phyloP scores from a whole-genome alignment of 37 sponge, comb jelly and placozoan genomes.

The Ephydatia muelleri region DNA sequence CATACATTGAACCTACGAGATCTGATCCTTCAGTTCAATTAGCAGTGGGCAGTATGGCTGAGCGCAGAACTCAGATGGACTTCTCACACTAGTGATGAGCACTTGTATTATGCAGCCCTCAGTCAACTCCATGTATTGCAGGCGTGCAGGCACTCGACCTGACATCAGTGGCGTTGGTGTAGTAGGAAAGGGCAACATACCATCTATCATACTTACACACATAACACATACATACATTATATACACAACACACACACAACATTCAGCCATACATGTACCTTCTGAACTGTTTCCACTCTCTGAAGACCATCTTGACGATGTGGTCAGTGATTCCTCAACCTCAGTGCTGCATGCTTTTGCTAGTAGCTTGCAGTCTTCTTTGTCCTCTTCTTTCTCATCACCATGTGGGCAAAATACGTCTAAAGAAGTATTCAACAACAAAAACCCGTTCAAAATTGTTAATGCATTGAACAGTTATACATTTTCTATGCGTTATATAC shows the following conservation, averaged over 20 bases:
- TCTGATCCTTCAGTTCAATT: slow-evolving; percentile 7
- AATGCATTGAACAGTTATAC: no score
- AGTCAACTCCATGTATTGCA: not conserved
- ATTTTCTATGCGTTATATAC: no score
- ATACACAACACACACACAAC: not conserved
- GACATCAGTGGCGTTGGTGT: no score
- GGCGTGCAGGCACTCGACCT: not conserved
- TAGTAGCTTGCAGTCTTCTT: not conserved
- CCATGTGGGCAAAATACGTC: not conserved
- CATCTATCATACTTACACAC: no score
- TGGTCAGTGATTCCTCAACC: not conserved
- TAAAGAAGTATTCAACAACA: not conserved
- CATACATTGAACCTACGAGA: slow-evolving; percentile 14
- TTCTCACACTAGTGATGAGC: slow-evolving; percentile 2
- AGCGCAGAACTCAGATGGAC: slow-evolving; percentile 10
- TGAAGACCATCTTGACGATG: not conserved
- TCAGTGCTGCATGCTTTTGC: not conserved
- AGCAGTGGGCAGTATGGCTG: slow-evolving; percentile 24
- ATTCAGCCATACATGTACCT: not conserved
- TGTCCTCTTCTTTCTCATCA: not conserved
- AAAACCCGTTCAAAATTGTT: no score
- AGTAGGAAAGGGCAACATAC: no score
- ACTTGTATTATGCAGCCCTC: slow-evolving; percentile 14
- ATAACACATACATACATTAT: no score
- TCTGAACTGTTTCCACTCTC: not conserved